Conservation (phyloP, 2,113 vertebrate species). For the Crotalus viridis region DNA sequence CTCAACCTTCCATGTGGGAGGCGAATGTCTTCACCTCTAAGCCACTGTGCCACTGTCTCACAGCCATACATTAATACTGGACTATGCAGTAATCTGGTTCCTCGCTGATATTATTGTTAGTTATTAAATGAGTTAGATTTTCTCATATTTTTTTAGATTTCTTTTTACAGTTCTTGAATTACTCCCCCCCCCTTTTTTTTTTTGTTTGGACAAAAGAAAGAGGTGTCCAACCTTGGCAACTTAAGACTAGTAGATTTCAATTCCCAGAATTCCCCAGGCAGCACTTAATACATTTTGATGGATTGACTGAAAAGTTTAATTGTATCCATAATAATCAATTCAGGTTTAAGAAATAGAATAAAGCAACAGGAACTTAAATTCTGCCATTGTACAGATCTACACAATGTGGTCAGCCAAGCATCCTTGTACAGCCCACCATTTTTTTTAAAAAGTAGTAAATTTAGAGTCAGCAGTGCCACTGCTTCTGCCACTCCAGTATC, state of each 20-base stretch:
- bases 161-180: neutral
- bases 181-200: neutral
- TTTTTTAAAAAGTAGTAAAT: neutral
- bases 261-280: neutral
- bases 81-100: neutral
- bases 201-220: neutral
- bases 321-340: neutral
- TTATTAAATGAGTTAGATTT: neutral
- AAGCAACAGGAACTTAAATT: conserved; percentile 4
- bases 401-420: neutral
- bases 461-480: neutral
- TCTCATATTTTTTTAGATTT: neutral
- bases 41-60: neutral
- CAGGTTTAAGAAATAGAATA: neutral
- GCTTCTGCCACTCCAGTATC: neutral
- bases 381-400: neutral
- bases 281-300: neutral
- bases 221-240: neutral
- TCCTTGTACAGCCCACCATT: neutral
- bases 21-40: neutral
- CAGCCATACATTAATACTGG: neutral
- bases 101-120: neutral
- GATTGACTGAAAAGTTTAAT: neutral
- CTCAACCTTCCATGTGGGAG: neutral
- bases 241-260: neutral